Evolutionary conservation across 2,797 vertebrate species (phyloP), one percentile per base, ranked within the genome.

Genomic region (Myioborus melanocephalus): DNA sequence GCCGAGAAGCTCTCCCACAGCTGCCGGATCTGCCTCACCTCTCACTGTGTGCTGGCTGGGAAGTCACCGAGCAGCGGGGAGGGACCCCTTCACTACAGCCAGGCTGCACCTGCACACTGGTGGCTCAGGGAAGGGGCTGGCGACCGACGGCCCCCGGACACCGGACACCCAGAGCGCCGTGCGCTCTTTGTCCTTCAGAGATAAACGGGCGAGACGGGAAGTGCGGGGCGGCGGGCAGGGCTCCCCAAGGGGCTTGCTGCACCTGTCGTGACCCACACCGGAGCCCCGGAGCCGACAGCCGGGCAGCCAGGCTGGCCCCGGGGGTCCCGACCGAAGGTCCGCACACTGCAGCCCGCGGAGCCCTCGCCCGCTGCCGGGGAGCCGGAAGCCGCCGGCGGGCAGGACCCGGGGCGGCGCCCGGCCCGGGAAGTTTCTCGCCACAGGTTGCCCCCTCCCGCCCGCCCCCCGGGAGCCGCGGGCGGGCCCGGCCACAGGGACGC

Each of bases 401-500:
- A 49, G 46, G 7, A 78, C 11, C 27, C 21, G 61, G 34, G 70
- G 56, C 20, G 78, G 41, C 14, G 22, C 52, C 76, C 68, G n/a
- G 60, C 49, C 37, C 39, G 66, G 65, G 89, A 86, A 88, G 87
- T 89, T 92, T 66, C 41, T 52, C 7, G 71, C 86, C 71, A 73
- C 93, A 81, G 93, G 88, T 88, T 78, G 73, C 14, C 71, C 72
- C 22, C 49, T 75, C 70, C 89, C 83, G 22, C 72, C 70, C 28
- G 23, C 23, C 14, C 63, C 82, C 37, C 35, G 35, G 46, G n/a
- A 50, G 43, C 80, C 53, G 5, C 44, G 44, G 81, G 43, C 46
- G 65, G 39, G 43, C 60, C 64, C 65, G 53, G 61, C 35, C 71
- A 73, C 53, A 32, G 39, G 84, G 83, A 97, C 99, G 98, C 98